Evolutionary conservation across 2,113 vertebrate genomes (phyloP).

Genomic region (Siniperca chuatsi): DNA sequence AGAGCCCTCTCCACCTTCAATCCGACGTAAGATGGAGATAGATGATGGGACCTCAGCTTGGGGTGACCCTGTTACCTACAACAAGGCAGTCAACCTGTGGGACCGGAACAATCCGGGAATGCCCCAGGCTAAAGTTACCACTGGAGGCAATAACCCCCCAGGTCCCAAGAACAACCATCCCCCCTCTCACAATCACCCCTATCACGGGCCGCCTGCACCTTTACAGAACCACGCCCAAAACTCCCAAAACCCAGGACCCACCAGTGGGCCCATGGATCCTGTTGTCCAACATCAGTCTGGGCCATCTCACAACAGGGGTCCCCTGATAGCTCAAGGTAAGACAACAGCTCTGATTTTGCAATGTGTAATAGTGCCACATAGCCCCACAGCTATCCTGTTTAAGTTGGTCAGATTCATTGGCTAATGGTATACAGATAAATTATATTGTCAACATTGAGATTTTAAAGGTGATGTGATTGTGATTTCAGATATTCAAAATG

Average conservation of each 20-base stretch:
- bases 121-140: constrained; percentile 84
- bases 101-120: constrained; percentile 94
- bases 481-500: not conserved
- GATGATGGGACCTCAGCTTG: constrained; percentile 98
- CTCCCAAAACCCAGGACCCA: constrained; percentile 80
- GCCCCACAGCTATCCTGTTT: not conserved
- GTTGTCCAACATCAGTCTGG: constrained; percentile 78
- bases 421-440: not conserved
- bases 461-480: not conserved
- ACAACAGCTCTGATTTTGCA: not conserved
- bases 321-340: constrained; percentile 79
- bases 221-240: constrained; percentile 85
- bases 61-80: constrained; percentile 95
- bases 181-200: constrained; percentile 76
- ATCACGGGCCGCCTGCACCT: constrained; percentile 84
- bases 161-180: constrained; percentile 70
- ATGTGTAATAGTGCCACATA: not conserved
- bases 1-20: constrained; percentile 95
- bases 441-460: not conserved
- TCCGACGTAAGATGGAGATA: constrained; percentile 97
- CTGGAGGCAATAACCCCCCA: constrained; percentile 81
- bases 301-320: constrained; percentile 76
- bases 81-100: constrained; percentile 97
- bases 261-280: constrained; percentile 78
- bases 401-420: not conserved